Conservation (phyloP, 2,797 vertebrate species). For the Pampus argenteus region DNA sequence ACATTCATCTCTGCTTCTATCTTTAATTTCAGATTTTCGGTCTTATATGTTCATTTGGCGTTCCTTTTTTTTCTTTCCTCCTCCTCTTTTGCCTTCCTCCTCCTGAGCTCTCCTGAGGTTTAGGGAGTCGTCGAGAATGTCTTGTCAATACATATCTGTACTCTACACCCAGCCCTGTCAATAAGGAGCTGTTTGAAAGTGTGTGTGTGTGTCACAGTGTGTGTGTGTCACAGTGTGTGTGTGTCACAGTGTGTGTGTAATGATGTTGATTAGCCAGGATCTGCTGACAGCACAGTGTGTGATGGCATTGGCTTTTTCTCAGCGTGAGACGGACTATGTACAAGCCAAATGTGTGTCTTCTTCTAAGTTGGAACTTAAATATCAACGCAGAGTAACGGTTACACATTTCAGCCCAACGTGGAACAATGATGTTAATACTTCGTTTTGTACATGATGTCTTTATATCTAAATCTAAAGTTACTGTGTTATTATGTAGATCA, state of each 20-base stretch:
- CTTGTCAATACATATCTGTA: constrained; percentile 75
- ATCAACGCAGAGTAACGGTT: not conserved
- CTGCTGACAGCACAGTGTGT: constrained; percentile 76
- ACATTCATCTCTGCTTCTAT: not conserved
- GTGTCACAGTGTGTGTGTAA: constrained; percentile 63
- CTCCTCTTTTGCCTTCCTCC: not conserved
- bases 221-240: constrained; percentile 78
- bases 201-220: constrained; percentile 48
- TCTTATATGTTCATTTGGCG: not conserved
- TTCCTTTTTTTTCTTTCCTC: not conserved
- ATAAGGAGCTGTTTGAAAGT: constrained; percentile 50
- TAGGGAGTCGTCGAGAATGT: constrained; percentile 55
- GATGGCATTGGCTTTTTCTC: constrained; percentile 79
- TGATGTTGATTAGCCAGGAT: constrained; percentile 74
- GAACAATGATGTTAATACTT: too few species aligned
- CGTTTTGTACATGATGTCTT: too few species aligned
- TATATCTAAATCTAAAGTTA: too few species aligned
- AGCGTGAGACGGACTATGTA: constrained; percentile 62
- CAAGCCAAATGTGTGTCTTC: constrained; percentile 44
- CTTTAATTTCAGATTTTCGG: not conserved
- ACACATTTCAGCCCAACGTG: not conserved
- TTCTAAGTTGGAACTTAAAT: constrained; percentile 12
- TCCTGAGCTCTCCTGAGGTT: constrained; percentile 34
- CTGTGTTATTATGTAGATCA: too few species aligned
- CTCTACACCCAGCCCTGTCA: constrained; percentile 56